Evolutionary conservation across 2,113 vertebrate genomes (phyloP).

Genomic region (Rutilus rutilus): DNA sequence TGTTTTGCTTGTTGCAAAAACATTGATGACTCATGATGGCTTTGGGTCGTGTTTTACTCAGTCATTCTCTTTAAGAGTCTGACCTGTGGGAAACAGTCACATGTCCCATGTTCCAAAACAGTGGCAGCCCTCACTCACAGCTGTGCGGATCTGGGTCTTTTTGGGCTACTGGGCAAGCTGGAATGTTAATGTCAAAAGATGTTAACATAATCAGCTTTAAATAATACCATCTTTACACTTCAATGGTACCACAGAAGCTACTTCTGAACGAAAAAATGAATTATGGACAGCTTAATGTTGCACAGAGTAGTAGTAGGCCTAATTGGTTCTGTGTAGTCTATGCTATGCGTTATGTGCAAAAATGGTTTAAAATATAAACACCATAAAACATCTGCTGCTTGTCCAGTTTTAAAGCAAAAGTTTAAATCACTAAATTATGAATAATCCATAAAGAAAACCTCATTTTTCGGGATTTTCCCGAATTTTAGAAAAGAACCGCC

Average conservation of each 20-base stretch:
- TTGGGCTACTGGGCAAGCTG: not conserved
- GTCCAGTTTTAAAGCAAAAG: too few species aligned
- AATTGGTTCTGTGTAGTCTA: not conserved
- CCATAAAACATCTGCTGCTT: too few species aligned
- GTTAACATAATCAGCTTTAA: slow-evolving; percentile 19
- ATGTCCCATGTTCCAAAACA: not conserved
- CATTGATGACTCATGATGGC: not conserved
- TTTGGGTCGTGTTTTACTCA: not conserved
- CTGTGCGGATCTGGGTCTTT: not conserved
- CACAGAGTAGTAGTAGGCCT: not conserved
- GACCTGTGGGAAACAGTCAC: not conserved
- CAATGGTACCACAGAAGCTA: not conserved
- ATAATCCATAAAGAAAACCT: too few species aligned
- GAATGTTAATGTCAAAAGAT: slow-evolving; percentile 4
- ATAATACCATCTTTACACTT: not conserved
- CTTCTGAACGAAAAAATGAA: not conserved
- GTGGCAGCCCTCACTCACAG: not conserved
- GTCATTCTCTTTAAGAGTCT: not conserved
- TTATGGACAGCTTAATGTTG: not conserved
- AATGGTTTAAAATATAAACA: too few species aligned
- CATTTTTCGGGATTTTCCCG: too few species aligned
- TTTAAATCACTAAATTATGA: too few species aligned
- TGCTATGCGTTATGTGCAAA: too few species aligned
- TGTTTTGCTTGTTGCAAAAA: slow-evolving; percentile 48
- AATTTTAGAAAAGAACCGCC: too few species aligned